phyloP scores from a whole-genome alignment of 2,888 invertebrate genomes.

The Homarus gammarus region DNA sequence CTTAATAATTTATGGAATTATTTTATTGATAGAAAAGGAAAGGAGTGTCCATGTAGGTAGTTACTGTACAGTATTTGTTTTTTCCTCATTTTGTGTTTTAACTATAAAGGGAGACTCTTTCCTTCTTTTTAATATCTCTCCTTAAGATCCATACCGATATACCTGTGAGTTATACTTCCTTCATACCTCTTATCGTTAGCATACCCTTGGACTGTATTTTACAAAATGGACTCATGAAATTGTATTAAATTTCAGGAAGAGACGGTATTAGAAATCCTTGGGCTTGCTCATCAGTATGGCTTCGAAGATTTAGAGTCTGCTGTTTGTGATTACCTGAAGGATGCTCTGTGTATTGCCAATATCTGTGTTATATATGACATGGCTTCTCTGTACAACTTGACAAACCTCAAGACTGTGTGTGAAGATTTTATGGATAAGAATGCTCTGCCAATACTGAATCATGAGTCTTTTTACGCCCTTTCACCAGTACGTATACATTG shows the following conservation, averaged over 20 bases:
- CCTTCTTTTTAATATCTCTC: too few relatives aligned
- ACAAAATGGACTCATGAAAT: background rate
- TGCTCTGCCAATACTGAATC: slow-evolving; percentile 90
- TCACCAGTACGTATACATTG: slow-evolving; percentile 85
- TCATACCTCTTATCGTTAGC: too few relatives aligned
- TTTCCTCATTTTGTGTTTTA: too few relatives aligned
- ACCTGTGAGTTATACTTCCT: too few relatives aligned
- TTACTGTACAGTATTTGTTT: too few relatives aligned
- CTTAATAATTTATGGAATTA: too few relatives aligned
- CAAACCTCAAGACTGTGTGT: slow-evolving; percentile 86
- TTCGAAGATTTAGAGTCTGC: slow-evolving; percentile 94
- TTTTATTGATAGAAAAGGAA: too few relatives aligned
- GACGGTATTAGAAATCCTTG: slow-evolving; percentile 83
- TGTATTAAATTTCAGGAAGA: slow-evolving; percentile 79
- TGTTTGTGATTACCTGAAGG: slow-evolving; percentile 94
- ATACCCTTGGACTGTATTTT: too few relatives aligned
- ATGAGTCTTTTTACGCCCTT: slow-evolving; percentile 90
- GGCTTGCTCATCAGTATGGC: slow-evolving; percentile 97
- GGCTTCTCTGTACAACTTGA: slow-evolving; percentile 86
- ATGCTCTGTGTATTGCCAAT: slow-evolving; percentile 91
- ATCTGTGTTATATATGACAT: slow-evolving; percentile 97
- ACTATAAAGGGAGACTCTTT: too few relatives aligned
- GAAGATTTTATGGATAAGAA: slow-evolving; percentile 94
- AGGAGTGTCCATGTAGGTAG: too few relatives aligned
- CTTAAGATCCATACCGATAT: too few relatives aligned